Evolutionary conservation across 2,888 invertebrate species (phyloP), one percentile per base, ranked within the genome.

Genomic region (Mayetiola destructor): DNA sequence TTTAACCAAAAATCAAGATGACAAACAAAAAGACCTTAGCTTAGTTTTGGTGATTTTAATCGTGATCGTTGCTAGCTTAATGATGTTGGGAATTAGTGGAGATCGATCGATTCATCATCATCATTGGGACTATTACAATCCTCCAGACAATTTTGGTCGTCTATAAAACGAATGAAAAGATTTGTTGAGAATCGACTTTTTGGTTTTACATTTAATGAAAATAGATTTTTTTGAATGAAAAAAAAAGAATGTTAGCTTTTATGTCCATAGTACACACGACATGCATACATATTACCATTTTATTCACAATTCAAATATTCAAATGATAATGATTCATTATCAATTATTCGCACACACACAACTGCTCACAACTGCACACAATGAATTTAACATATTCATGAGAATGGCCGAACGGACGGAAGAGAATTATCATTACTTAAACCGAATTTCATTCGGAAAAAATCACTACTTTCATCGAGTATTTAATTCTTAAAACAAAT

Each of bases 41-140:
- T 81, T 87, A 66, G 82, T 86, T 5, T 75, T 88, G 64, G 82
- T 88, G 58, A 83, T 89, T 66, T 79, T 90, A 61, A 76, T 91
- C 59, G 78, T 90, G 56, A 74, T 90, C 61, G 79, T 90, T 36
- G 85, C 86, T 56, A 85, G 84, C 16, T 75, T 90, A 59, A 78
- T 90, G 60, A 76, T 90, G 70, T 77, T 88, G 61, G 81, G 85
- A 56, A 77, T 85, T 59, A 82, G 84, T 60, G 81, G 81, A 61
- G 80, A 81, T 60, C 79, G 82, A 58, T 81, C 82, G 55, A 79
- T 86, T 62, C 87, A 89, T 68, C 81, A 85, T 64, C 85, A 88
- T 68, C 88, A 88, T 64, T 89, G 89, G 89, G 89, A 89, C 69
- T 89, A 84, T 69, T 86, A 88, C 64, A 88, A 88, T 73, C 88